Evolutionary conservation across 1,140 invertebrate species (phyloP), one percentile per base, ranked within the genome.

Genomic region (Nephila pilipes): DNA sequence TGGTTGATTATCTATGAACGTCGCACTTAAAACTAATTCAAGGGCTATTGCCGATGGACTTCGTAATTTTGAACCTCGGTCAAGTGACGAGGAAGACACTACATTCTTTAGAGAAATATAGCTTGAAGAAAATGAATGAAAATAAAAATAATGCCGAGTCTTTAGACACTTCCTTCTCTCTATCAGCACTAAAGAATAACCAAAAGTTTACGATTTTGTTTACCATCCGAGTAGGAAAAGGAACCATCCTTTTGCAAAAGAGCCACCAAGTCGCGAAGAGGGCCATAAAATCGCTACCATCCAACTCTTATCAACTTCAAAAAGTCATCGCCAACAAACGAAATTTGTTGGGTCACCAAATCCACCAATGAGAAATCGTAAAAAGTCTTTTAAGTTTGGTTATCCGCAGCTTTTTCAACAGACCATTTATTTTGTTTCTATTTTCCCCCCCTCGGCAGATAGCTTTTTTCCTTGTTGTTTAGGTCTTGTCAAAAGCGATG

Each of bases 291-390:
- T 29, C 18, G 69, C 69, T 75, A 75, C 69, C 29, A 75, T 75
- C 69, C 29, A 18, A 36, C 25, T 29, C 69, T 75, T 75, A 75
- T 75, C 69, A 75, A 75, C 29, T 8, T 32, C 36, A 4, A 29
- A 20, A 75, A 75, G 69, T 75, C 25, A 75, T 75, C 29, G 12
- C 69, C 29, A 36, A 29, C 69, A 75, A 75, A 75, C 36, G 69
- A 75, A 75, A 75, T 75, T 75, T 75, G 69, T 75, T 5, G 69
- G 18, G 29, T 36, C 69, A 29, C 69, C 69, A 75, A 75, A 10
- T 75, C 32, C 32, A 25, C 69, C 69, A 75, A 75, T 32, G 29
- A 75, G 29, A 75, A 75, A 75, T 75, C 69, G 69, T 75, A 75
- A 75, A 75, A 32, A 32, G 32, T 75, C 69, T 18, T 29, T 75